Evolutionary conservation across 2,113 vertebrate genomes (phyloP).

Genomic region (Cyanocitta stelleri): DNA sequence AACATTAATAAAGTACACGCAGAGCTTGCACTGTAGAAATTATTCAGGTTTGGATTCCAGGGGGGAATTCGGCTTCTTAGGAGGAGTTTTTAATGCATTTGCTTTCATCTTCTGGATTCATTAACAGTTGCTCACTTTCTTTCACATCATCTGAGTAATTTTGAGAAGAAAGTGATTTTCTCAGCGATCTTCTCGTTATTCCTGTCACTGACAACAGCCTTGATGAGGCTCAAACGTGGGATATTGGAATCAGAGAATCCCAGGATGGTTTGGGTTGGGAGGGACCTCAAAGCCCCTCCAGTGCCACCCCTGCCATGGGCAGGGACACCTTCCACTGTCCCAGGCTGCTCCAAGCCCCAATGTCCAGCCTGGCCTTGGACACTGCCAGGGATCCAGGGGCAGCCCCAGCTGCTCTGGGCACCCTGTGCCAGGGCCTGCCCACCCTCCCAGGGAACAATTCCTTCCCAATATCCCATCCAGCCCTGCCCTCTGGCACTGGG

Average conservation of each 20-base stretch:
- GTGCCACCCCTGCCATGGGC: not conserved
- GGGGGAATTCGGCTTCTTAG: not conserved
- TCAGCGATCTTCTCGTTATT: not conserved
- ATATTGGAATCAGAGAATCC: not conserved
- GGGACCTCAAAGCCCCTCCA: rapidly evolving
- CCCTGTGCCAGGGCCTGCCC: not conserved
- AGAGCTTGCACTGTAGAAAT: not conserved
- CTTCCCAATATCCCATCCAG: not conserved
- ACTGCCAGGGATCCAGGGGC: not conserved
- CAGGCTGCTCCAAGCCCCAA: not conserved
- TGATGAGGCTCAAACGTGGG: not conserved
- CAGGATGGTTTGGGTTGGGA: rapidly evolving
- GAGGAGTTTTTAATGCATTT: not conserved
- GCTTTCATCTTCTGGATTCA: not conserved
- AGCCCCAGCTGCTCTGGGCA: not conserved
- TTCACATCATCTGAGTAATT: not conserved
- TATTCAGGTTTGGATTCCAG: not conserved
- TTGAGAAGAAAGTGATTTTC: not conserved
- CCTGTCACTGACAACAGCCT: not conserved
- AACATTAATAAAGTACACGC: not conserved
- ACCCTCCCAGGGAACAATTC: not conserved
- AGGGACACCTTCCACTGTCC: not conserved
- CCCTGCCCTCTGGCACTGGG: not conserved
- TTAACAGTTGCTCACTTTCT: not conserved
- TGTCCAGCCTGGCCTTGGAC: not conserved